A percentile compares a stretch with the other conserved stretches of the same genome.
Evolutionary conservation across 2,888 invertebrate species (phyloP).

Genomic region (Opisthograptis luteolata): DNA sequence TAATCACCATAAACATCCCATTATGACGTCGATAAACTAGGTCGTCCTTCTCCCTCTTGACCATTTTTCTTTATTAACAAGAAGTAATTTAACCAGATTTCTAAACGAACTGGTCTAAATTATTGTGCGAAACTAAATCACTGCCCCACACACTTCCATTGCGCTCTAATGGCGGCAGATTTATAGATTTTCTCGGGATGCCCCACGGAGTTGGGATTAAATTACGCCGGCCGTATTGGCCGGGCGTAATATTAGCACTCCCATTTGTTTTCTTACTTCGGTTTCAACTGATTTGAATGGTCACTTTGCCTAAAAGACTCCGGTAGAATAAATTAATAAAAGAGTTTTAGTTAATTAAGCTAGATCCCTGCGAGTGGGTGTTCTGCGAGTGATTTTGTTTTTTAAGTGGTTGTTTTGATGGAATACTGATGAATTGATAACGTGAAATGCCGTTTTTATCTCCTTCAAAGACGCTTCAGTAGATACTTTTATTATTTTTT

Average conservation of each 20-base stretch:
- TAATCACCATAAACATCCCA: too few species aligned
- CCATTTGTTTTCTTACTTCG: slow-evolving; percentile 74
- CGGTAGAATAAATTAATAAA: slow-evolving; percentile 30
- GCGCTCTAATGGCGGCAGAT: slow-evolving; percentile 81
- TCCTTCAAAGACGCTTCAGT: too few species aligned
- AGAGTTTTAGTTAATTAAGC: slow-evolving; percentile 28
- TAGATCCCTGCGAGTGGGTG: neutral
- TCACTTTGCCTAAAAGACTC: slow-evolving; percentile 55
- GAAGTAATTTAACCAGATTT: too few species aligned
- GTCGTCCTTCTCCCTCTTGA: too few species aligned
- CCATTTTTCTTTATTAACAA: too few species aligned
- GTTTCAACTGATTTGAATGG: slow-evolving; percentile 68
- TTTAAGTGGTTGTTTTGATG: neutral
- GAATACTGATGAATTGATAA: too few species aligned
- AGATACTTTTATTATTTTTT: too few species aligned
- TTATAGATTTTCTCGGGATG: slow-evolving; percentile 83
- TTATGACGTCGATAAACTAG: too few species aligned
- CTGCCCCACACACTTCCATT: slow-evolving; percentile 21
- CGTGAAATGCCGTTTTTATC: too few species aligned
- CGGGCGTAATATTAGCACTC: slow-evolving; percentile 79
- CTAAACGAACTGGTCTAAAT: too few species aligned
- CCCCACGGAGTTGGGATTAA: slow-evolving; percentile 80
- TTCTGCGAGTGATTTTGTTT: neutral
- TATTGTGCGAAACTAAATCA: neutral
- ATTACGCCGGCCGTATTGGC: slow-evolving; percentile 81